These are phyloP conservation scores for Mesorhabditis spiculigera DNA, from an alignment of 2,888 invertebrate genomes.

Conservation along the genomic window DNA sequence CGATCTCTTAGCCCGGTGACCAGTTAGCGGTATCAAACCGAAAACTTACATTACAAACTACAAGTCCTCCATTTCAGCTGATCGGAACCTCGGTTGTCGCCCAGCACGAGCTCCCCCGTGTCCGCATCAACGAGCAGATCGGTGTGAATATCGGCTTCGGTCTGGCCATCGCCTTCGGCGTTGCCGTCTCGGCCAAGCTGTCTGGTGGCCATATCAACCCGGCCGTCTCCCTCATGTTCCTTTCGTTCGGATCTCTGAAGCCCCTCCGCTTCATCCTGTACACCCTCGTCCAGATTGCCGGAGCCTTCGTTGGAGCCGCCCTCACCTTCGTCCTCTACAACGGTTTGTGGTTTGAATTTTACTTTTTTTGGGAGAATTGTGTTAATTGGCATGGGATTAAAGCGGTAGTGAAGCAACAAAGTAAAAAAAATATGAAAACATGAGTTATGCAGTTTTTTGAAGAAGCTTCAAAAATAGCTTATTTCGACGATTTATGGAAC, in stretches of 20 bases:
- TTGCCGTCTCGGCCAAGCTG: slow-evolving; percentile 61
- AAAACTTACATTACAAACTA: not conserved
- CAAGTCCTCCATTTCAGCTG: slow-evolving; percentile 40
- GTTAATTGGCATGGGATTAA: no score
- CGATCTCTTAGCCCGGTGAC: not conserved
- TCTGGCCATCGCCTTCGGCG: slow-evolving; percentile 63
- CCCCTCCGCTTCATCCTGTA: slow-evolving; percentile 60
- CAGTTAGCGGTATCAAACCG: not conserved
- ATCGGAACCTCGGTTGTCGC: slow-evolving; percentile 61
- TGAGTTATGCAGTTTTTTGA: no score
- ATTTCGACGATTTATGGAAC: no score
- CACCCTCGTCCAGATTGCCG: slow-evolving; percentile 63
- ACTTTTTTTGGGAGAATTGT: no score
- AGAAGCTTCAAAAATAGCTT: no score
- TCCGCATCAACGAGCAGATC: slow-evolving; percentile 51
- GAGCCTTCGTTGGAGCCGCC: slow-evolving; percentile 64
- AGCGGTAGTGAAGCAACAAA: no score
- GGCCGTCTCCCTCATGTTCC: slow-evolving; percentile 62
- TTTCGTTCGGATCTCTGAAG: slow-evolving; percentile 59
- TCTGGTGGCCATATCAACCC: slow-evolving; percentile 63
- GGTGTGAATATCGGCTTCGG: slow-evolving; percentile 63
- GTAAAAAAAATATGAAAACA: no score
- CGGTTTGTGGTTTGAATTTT: slow-evolving; percentile 51
- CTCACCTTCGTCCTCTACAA: slow-evolving; percentile 62
- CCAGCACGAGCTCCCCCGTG: slow-evolving; percentile 58